A percentile compares a stretch with the other conserved stretches of the same genome.
phyloP scores from a whole-genome alignment of 2,888 invertebrate species.

The Eustalomyia histrio region DNA sequence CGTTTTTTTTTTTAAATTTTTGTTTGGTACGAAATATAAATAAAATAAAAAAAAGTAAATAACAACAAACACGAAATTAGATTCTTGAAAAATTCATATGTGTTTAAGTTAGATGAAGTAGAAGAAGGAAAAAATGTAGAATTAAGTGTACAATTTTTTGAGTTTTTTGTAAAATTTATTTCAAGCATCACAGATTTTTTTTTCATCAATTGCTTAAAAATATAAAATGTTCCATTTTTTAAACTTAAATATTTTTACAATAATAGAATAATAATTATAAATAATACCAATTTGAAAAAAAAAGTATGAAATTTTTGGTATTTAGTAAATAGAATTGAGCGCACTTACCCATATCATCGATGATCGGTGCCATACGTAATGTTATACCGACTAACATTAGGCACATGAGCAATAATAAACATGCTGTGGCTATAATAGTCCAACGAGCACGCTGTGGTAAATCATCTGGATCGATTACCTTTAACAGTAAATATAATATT shows the following conservation, averaged over 20 bases:
- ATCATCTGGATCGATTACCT: conserved; percentile 89
- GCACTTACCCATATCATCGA: conserved; percentile 95
- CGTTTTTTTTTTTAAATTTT: conserved; percentile 40
- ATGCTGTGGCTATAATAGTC: conserved; percentile 95
- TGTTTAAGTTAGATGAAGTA: conserved; percentile 10
- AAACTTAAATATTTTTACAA: conserved; percentile 26
- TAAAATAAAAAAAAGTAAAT: conserved; percentile 64
- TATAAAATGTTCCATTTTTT: conserved; percentile 63
- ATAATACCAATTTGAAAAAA: conserved; percentile 33
- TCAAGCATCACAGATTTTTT: conserved; percentile 52
- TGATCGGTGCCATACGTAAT: conserved; percentile 95
- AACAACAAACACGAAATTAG: conserved; percentile 68
- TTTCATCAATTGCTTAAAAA: conserved; percentile 28
- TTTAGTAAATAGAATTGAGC: background rate
- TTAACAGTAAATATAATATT: background rate
- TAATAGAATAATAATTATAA: background rate
- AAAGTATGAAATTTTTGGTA: conserved; percentile 13
- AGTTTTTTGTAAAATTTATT: conserved; percentile 16
- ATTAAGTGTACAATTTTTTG: conserved; percentile 1
- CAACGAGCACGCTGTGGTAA: conserved; percentile 91
- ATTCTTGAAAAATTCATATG: conserved; percentile 51
- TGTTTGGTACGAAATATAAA: conserved; percentile 62
- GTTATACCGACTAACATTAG: conserved; percentile 94
- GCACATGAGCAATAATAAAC: conserved; percentile 92
- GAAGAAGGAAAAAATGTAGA: conserved; percentile 5